Evolutionary conservation across 1,140 invertebrate species (phyloP), one percentile per base, ranked within the genome.

Genomic region (Danaus melanippus): DNA sequence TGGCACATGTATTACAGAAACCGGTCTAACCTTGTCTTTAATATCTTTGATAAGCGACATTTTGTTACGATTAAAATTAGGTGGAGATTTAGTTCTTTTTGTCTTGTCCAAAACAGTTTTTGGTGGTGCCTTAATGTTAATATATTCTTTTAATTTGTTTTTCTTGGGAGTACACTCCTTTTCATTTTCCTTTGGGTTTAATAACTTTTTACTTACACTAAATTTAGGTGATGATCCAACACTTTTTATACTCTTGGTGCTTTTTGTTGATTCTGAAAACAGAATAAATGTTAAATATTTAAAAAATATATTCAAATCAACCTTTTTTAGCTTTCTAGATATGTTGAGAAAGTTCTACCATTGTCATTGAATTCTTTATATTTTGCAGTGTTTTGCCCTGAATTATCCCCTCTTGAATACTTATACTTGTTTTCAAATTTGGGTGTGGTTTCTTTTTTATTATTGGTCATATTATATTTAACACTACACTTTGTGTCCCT

Each of bases 1-100:
- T 46, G 78, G 76, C 15, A 79, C 72, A 65, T 66, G 65, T 61
- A 79, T 79, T 40, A 78, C 49, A 17, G 60, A 61, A 4, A 71
- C 43, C 12, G 69, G 60, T 50, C 68, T 71, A 40, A 61, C 59
- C 51, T 64, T 66, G 12, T 55, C 64, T 41, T 64, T 56, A 49
- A 67, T 59, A 52, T 74, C 60, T 68, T 67, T 70, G 10, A 69
- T 43, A 17, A 74, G 48, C 21, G 60, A 51, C 49, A 55, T 46
- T 56, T 60, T 64, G 50, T 43, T 62, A 48, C 54, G 66, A 12
- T 67, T 69, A 46, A 58, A 47, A 43, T 60, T 48, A 45, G 48
- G 39, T 46, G 64, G 52, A 48, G 53, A 55, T 65, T 60, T 69
- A 45, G 46, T 66, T 46, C 42, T 21, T 21, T 44, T 62, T 12